phyloP scores from a whole-genome alignment of 2,113 vertebrate genomes.

The Chrysochloris asiatica region DNA sequence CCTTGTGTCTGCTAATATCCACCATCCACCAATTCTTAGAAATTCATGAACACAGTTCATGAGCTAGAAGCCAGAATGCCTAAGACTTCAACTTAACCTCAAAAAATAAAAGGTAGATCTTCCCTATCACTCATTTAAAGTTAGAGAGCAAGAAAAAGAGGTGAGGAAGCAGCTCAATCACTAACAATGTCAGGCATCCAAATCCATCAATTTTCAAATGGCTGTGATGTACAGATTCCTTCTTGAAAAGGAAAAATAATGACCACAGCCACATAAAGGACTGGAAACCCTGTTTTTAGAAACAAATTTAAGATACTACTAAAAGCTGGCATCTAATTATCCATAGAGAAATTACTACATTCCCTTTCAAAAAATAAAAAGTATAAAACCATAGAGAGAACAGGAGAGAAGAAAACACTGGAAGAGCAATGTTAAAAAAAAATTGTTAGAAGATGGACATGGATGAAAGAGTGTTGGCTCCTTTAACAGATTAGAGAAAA shows the following conservation, averaged over 20 bases:
- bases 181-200: not conserved
- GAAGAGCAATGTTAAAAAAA: not conserved
- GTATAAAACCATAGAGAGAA: constrained; percentile 1
- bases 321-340: constrained; percentile 23
- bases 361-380: constrained; percentile 34
- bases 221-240: not conserved
- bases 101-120: not conserved
- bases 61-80: not conserved
- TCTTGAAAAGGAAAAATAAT: constrained; percentile 18
- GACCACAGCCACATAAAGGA: not conserved
- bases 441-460: not conserved
- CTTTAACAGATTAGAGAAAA: not conserved
- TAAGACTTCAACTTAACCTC: not conserved
- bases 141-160: not conserved
- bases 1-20: not conserved
- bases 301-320: constrained; percentile 15
- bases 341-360: not conserved
- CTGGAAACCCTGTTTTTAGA: not conserved
- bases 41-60: not conserved
- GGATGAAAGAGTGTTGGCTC: not conserved
- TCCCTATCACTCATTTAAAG: constrained; percentile 6
- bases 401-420: not conserved
- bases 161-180: not conserved
- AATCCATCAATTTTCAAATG: constrained; percentile 10
- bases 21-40: not conserved